Evolutionary conservation across 2,797 vertebrate species (phyloP).

Genomic region (Ptychobarbus kaznakovi): DNA sequence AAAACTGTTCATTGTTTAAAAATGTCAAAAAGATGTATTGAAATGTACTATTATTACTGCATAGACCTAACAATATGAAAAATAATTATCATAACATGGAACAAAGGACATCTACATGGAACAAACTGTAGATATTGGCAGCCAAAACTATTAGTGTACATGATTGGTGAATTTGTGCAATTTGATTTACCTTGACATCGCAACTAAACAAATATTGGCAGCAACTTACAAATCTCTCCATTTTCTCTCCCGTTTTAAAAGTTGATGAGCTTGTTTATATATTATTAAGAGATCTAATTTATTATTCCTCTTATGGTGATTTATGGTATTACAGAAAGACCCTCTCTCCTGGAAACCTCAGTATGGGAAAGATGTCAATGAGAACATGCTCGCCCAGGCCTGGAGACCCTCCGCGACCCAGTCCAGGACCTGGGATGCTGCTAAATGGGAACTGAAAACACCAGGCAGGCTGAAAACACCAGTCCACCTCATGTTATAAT

Average conservation of each 20-base stretch:
- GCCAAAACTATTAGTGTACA: too few species aligned
- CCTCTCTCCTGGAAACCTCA: constrained; percentile 79
- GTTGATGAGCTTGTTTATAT: background rate
- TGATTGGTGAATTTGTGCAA: too few species aligned
- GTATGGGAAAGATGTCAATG: constrained; percentile 83
- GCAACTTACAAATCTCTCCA: too few species aligned
- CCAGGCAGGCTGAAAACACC: constrained; percentile 45
- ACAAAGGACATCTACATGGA: background rate
- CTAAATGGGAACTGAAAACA: constrained; percentile 84
- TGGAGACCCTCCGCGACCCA: constrained; percentile 79
- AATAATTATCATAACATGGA: background rate
- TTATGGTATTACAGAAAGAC: constrained; percentile 81
- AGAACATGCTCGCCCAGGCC: constrained; percentile 82
- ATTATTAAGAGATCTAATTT: background rate
- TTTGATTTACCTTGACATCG: too few species aligned
- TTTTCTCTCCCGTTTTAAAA: background rate
- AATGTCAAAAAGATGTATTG: too few species aligned
- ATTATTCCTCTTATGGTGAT: constrained; percentile 58
- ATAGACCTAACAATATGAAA: background rate
- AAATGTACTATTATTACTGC: background rate
- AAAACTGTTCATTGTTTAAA: too few species aligned
- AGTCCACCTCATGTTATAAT: background rate
- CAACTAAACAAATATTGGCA: background rate
- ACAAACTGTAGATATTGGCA: background rate
- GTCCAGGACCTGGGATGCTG: constrained; percentile 88